These are phyloP conservation scores for Erannis defoliaria DNA, from an alignment of 2,888 invertebrate genomes.

Conservation along the genomic window DNA sequence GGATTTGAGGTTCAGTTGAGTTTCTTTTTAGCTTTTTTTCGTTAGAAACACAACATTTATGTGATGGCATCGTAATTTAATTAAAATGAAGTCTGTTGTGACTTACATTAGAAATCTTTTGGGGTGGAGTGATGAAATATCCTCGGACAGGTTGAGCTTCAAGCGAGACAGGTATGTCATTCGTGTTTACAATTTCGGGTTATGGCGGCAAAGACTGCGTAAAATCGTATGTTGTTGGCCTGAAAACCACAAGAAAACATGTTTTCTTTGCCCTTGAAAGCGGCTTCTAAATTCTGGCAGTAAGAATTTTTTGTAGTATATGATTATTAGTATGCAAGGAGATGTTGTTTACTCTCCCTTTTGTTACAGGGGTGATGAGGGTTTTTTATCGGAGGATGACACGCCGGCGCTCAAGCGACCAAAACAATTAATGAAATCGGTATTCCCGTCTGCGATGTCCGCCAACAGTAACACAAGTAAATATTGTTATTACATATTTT, in stretches of 20 bases:
- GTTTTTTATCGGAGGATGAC: constrained; percentile 74
- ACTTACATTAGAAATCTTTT: constrained; percentile 76
- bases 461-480: constrained; percentile 62
- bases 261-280: constrained; percentile 71
- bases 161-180: constrained; percentile 84
- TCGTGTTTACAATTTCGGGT: constrained; percentile 81
- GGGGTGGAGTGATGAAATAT: constrained; percentile 71
- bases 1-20: constrained; percentile 55
- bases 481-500: no score
- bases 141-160: constrained; percentile 64
- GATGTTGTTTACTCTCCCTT: constrained; percentile 18
- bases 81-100: constrained; percentile 80
- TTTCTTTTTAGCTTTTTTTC: constrained; percentile 53
- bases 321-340: not conserved
- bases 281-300: constrained; percentile 78
- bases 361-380: constrained; percentile 74
- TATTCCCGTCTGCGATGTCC: constrained; percentile 70
- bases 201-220: constrained; percentile 82
- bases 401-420: constrained; percentile 73
- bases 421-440: constrained; percentile 69
- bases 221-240: constrained; percentile 49
- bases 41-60: constrained; percentile 47
- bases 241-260: constrained; percentile 53
- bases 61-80: constrained; percentile 73
- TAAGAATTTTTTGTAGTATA: constrained; percentile 50